phyloP scores from a whole-genome alignment of 2,888 invertebrate species.

The Caenorhabditis sp. region DNA sequence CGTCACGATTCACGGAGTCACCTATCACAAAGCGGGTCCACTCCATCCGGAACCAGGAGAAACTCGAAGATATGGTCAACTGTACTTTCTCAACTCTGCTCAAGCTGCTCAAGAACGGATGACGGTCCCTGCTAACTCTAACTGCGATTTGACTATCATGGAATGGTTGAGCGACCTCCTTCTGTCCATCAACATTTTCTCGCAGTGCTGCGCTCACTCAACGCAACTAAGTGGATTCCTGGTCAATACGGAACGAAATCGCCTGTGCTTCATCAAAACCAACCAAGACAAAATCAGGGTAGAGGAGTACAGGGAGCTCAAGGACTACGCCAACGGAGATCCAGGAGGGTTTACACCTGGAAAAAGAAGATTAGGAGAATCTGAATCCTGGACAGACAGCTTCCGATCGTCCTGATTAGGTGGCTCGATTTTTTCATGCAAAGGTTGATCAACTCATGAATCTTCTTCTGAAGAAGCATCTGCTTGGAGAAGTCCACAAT shows the following conservation, averaged over 20 bases:
- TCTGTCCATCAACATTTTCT: not conserved
- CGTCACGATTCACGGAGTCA: too few relatives aligned
- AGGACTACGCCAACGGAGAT: slow-evolving; percentile 64
- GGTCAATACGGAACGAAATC: slow-evolving; percentile 75
- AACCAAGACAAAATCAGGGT: slow-evolving; percentile 81
- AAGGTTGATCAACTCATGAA: slow-evolving; percentile 76
- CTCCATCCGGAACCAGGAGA: slow-evolving; percentile 17
- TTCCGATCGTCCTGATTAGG: slow-evolving; percentile 76
- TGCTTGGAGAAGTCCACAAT: slow-evolving; percentile 72
- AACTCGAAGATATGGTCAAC: not conserved
- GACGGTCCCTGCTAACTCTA: slow-evolving; percentile 27
- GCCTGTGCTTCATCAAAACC: slow-evolving; percentile 78
- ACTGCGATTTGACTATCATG: slow-evolving; percentile 50
- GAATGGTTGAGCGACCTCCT: slow-evolving; percentile 33
- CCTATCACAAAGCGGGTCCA: too few relatives aligned
- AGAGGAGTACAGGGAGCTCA: slow-evolving; percentile 73
- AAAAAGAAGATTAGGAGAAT: slow-evolving; percentile 72
- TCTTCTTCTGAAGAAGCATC: slow-evolving; percentile 36
- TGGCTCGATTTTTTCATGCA: slow-evolving; percentile 75
- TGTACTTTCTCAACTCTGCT: slow-evolving; percentile 3
- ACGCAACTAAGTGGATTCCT: slow-evolving; percentile 83
- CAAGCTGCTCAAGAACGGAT: slow-evolving; percentile 52
- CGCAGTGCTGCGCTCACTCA: slow-evolving; percentile 78
- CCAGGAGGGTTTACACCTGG: slow-evolving; percentile 49
- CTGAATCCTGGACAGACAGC: slow-evolving; percentile 66